Conservation (phyloP, 2,797 vertebrate genomes). For the Merluccius polli region DNA sequence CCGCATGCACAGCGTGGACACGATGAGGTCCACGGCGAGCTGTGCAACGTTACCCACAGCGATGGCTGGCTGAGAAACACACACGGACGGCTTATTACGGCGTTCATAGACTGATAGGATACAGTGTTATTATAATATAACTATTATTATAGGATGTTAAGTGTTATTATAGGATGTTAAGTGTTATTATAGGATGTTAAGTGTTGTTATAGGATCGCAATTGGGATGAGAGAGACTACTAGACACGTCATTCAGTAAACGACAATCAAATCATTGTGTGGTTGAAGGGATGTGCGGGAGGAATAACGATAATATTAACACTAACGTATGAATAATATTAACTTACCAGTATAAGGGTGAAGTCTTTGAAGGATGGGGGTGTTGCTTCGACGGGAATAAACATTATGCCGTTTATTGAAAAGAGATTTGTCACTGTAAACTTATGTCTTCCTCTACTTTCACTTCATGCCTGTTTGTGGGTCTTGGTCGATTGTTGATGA, state of each 20-base stretch:
- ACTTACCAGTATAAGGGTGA: constrained; percentile 76
- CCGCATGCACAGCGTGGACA: constrained; percentile 84
- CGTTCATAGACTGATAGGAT: too few relatives aligned
- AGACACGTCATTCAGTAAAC: too few relatives aligned
- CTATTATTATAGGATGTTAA: too few relatives aligned
- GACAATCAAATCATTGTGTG: too few relatives aligned
- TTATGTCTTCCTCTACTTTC: constrained; percentile 2
- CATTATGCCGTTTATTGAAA: constrained; percentile 71
- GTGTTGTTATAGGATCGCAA: too few relatives aligned
- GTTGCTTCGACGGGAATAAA: constrained; percentile 77
- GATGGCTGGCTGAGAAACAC: constrained; percentile 81
- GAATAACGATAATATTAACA: too few relatives aligned
- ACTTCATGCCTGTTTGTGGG: constrained; percentile 1
- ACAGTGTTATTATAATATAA: too few relatives aligned
- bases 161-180: too few relatives aligned
- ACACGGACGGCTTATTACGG: not conserved
- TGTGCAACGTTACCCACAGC: constrained; percentile 96
- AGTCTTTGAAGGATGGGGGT: constrained; percentile 57
- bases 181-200: too few relatives aligned
- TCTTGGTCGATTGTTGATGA: constrained; percentile 41
- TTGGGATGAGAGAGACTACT: too few relatives aligned
- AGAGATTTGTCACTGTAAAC: not conserved
- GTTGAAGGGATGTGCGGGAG: not conserved
- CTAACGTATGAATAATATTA: too few relatives aligned
- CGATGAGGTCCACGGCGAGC: constrained; percentile 86